Percentiles rank a stretch among this genome's conserved stretches.
Evolutionary conservation across 2,888 invertebrate genomes (phyloP).

Genomic region (Catonia carolina): DNA sequence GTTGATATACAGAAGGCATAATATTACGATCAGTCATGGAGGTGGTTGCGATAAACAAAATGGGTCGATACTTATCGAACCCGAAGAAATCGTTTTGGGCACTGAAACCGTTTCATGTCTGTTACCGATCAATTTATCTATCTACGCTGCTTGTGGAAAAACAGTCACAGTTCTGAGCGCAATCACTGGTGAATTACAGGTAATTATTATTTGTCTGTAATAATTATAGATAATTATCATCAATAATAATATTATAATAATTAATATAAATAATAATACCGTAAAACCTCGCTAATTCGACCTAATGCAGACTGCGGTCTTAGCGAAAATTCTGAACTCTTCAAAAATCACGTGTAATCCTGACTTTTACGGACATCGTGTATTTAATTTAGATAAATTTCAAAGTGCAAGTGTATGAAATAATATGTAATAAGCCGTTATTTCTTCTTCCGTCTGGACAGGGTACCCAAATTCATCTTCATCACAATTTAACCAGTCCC

Average conservation of each 20-base stretch:
- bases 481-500: no score
- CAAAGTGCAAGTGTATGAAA: no score
- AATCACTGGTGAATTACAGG: conserved; percentile 66
- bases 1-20: conserved; percentile 59
- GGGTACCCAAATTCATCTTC: no score
- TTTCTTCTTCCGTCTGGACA: no score
- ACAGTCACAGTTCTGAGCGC: conserved; percentile 78
- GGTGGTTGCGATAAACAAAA: conserved; percentile 67
- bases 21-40: conserved; percentile 1
- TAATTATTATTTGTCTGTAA: no score
- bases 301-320: no score
- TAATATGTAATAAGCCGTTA: no score
- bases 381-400: no score
- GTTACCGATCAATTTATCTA: conserved; percentile 71
- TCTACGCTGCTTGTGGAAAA: conserved; percentile 81
- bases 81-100: conserved; percentile 63
- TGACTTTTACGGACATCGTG: no score
- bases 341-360: no score
- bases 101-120: conserved; percentile 65
- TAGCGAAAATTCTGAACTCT: not conserved
- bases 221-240: not conserved
- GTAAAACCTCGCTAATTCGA: not conserved
- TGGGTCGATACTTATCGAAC: conserved; percentile 63
- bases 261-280: conserved; percentile 9
- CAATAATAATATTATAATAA: not conserved